Base-by-base conservation (phyloP, 2,888 invertebrate genomes). In the Apomyelois bistriatella region DNA sequence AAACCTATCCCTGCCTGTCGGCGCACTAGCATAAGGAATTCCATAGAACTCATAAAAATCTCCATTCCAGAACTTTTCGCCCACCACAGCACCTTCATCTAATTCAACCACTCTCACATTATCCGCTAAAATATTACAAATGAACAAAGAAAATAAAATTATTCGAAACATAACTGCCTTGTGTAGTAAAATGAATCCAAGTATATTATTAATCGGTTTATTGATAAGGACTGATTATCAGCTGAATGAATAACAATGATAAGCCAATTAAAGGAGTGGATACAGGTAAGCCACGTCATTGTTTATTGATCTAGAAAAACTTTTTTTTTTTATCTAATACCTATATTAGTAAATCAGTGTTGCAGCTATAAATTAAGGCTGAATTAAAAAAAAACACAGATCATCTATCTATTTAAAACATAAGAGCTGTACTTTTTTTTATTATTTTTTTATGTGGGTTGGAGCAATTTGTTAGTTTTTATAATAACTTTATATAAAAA, bases 1-100 rank as follows among this genome's bases (percentile, higher is more conserved):
- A 68, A 68, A 90, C 28, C 65, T 68, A 51, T 90, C 82, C 17
- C 74, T 59, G 7, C 88, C 89, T 16, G 64, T 79, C 0, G 89
- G 89, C 0, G 62, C 77, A 1, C 64, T 76, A 0, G 89, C 89
- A 54, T 85, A 90, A 0, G 88, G 88, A 0, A 90, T 61, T 2
- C 87, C 85, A 49, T 71, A 86, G 52, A 86, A 90, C 53, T 87
- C 85, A 61, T 76, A 84, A 51, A 73, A 85, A 43, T 88, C 86
- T 0, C 86, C 89, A 67, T 83, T 73, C 89, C 88, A 89, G 52
- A 75, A 85, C 37, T 85, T 86, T n/a, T 69, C 70, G 0, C 85
- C 89, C 1, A 64, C 62, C 1, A 89, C 72, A 1, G 58, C 62
- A 0, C 89, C 89, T 16, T 81, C 74, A 12, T 82, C 79, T 30